Evolutionary conservation across 2,888 invertebrate genomes (phyloP), one percentile per base, ranked within the genome.

Genomic region (Papilio elwesi): DNA sequence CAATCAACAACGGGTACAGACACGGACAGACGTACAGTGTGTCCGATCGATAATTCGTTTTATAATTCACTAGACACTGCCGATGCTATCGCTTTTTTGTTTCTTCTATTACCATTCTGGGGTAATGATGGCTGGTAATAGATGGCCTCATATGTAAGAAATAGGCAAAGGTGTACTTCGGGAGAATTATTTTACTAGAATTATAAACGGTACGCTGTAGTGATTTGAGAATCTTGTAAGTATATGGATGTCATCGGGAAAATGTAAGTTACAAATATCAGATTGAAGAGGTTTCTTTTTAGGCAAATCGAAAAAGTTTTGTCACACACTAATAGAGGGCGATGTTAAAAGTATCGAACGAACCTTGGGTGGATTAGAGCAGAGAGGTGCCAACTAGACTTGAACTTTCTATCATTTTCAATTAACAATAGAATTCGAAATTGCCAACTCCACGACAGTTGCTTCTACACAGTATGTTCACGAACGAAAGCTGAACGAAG

Each of bases 31-130:
- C 49, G 53, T 51, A 36, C 57, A 67, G 63, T 74, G 71, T 59
- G 68, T 59, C 74, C 38, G 68, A 75, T 74, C 67, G 69, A 67
- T 74, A 75, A 75, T 75, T 68, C 38, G 43, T 71, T 75, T 66
- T 73, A 62, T 67, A 71, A 72, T 55, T 63, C 49, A 72, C 68
- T 57, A 63, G 53, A n/a, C 12, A 16, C n/a, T 57, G 51, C 62
- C 55, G 52, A 63, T 74, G 70, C 51, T 53, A 47, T 15, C 47
- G 43, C 67, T 65, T 63, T 48, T 67, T 69, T 72, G 57, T 49
- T 52, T 66, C 16, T 51, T 49, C 51, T 52, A 36, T 47, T 52
- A 49, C 55, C 49, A 47, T 8, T 55, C 55, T n/a, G 55, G 47
- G 16, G 52, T 65, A 70, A 69, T 69, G 12, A 67, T 52, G 8